Evolutionary conservation across 2,888 invertebrate genomes (phyloP).

Genomic region (Dorcus hopei): DNA sequence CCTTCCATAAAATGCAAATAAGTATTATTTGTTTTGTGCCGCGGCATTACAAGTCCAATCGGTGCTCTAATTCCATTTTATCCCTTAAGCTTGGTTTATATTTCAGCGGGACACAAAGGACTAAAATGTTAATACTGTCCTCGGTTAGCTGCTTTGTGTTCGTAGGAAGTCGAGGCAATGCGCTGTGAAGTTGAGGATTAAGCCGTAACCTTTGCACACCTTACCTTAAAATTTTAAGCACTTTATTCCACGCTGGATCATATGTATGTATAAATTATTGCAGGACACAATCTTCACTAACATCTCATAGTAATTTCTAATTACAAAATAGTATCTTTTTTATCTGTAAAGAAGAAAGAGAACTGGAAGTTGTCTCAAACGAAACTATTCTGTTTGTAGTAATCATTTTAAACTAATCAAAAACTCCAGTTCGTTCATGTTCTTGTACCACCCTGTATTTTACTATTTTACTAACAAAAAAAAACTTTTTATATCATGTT

Average conservation of each 20-base stretch:
- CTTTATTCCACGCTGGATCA: conserved; percentile 1
- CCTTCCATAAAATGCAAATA: conserved; percentile 33
- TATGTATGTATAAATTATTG: neutral
- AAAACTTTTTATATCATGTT: too few relatives aligned
- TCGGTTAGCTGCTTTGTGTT: conserved; percentile 21
- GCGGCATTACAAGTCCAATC: conserved; percentile 36
- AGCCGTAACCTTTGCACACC: conserved; percentile 8
- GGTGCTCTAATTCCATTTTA: conserved; percentile 38
- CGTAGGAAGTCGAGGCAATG: conserved; percentile 30
- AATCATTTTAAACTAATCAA: too few relatives aligned
- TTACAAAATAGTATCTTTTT: too few relatives aligned
- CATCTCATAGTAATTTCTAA: too few relatives aligned
- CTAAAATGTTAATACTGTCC: conserved; percentile 40
- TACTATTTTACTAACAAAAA: too few relatives aligned
- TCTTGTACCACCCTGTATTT: too few relatives aligned
- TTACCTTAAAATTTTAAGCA: conserved; percentile 6
- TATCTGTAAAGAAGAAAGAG: too few relatives aligned
- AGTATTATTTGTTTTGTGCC: conserved; percentile 34
- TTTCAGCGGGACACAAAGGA: conserved; percentile 39
- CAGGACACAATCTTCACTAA: neutral
- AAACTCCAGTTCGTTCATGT: too few relatives aligned
- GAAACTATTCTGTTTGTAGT: too few relatives aligned
- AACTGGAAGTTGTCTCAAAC: too few relatives aligned
- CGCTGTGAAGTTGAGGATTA: conserved; percentile 25
- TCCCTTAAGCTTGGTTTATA: conserved; percentile 40